Evolutionary conservation across 2,888 invertebrate species (phyloP), one percentile per base, ranked within the genome.

Genomic region (Leptopilina syphax): DNA sequence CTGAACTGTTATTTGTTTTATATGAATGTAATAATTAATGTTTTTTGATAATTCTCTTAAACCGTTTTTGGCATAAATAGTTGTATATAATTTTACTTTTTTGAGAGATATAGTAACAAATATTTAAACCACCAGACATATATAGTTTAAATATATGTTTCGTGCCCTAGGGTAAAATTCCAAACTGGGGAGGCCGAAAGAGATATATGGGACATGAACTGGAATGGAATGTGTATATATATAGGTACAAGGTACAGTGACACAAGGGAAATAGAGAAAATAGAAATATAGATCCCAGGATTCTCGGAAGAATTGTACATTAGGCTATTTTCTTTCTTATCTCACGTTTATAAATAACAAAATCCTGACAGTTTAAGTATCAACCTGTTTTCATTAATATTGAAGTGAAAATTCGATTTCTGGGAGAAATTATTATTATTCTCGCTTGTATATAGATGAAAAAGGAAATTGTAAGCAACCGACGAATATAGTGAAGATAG

Each of bases 131-230:
- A 10, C 10, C 12, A 50, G 9, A 50, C 12, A 50, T 50, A 50
- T 50, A 50, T 50, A 50, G n/a, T 34, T 27, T 41, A 57, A 73
- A 57, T 73, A 9, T 57, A 73, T 57, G 57, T 57, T 57, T n/a
- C 57, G 41, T 57, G 34, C 73, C 57, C 73, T 9, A 18, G 57
- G 41, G 57, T 57, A 41, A 70, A 73, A 73, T 73, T 73, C 57
- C n/a, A 57, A 73, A 57, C 73, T n/a, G 41, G 34, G 57, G 18
- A 57, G 34, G n/a, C 57, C 34, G 57, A 73, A 34, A 73, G 57
- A 73, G 13, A 73, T 70, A 54, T 57, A 73, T 57, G 34, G 27
- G n/a, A 9, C n/a, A 73, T 73, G n/a, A n/a, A 54, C 73, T 41
- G 57, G 34, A 73, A 57, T 34, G 54, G 73, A 73, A 57, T 41